Conservation (phyloP, 2,888 invertebrate species). For the Galerucella calmariensis region DNA sequence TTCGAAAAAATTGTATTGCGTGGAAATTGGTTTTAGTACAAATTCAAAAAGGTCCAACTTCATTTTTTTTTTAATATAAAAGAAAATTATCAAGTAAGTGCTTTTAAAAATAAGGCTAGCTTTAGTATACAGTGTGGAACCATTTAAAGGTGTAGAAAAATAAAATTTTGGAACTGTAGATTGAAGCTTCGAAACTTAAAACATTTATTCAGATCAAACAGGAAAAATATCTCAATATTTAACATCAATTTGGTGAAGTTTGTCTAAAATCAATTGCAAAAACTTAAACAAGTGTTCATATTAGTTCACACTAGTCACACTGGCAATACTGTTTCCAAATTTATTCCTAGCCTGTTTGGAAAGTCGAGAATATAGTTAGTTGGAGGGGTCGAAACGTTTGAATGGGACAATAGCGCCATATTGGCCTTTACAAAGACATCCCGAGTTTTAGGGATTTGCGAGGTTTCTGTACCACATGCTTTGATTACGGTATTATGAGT, state of each 20-base stretch:
- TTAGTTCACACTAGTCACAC: background rate
- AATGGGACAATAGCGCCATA: constrained; percentile 23
- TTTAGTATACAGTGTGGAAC: no score
- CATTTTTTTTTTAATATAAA: no score
- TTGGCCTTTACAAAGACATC: constrained; percentile 12
- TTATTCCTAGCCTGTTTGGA: constrained; percentile 1
- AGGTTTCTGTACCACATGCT: constrained; percentile 26
- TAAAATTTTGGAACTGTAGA: no score
- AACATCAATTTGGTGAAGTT: no score
- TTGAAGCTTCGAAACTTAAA: no score
- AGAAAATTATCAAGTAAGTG: no score
- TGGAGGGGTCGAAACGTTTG: constrained; percentile 18
- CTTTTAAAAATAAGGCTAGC: no score
- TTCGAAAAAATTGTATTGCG: background rate
- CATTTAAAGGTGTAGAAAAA: no score
- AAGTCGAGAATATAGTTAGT: background rate
- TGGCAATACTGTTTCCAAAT: constrained; percentile 7
- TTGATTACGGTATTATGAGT: constrained; percentile 24
- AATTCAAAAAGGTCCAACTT: background rate
- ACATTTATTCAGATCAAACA: no score
- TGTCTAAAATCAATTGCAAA: no score
- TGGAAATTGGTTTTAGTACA: background rate
- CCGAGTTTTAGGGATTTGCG: constrained; percentile 25
- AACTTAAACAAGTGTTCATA: no score
- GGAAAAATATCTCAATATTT: no score